These are phyloP conservation scores for Ciconia maguari DNA, from an alignment of 2,113 vertebrate genomes.

Conservation along the genomic window DNA sequence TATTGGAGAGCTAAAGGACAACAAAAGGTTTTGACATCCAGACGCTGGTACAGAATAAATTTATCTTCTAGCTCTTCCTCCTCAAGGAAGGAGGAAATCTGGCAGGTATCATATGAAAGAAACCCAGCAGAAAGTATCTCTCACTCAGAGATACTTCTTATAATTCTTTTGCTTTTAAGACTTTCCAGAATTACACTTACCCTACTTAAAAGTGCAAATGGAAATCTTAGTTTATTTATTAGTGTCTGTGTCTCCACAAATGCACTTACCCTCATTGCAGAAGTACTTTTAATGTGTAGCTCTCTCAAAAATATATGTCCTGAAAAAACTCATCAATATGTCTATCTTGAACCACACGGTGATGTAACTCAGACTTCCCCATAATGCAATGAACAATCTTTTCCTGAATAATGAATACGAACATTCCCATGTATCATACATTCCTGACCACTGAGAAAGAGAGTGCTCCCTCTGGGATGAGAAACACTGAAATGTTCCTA, in stretches of 20 bases:
- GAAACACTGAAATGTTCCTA: background rate
- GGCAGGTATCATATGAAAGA: background rate
- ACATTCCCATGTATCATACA: background rate
- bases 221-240: constrained; percentile 7
- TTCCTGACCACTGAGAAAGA: background rate
- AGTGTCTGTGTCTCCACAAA: background rate
- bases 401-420: constrained; percentile 37
- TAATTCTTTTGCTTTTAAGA: background rate
- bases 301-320: background rate
- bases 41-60: background rate
- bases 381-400: background rate
- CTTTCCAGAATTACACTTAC: background rate
- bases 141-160: background rate
- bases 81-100: background rate
- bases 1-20: background rate
- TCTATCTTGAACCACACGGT: background rate
- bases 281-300: background rate
- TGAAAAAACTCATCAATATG: background rate
- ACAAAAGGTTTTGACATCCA: background rate
- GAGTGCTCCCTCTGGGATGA: background rate
- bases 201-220: background rate
- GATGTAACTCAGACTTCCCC: background rate
- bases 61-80: background rate
- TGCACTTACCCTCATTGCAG: background rate
- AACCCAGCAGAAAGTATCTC: background rate